Evolutionary conservation across 2,113 vertebrate genomes (phyloP), one percentile per base, ranked within the genome.

Genomic region (Forbesichthys agassizii): DNA sequence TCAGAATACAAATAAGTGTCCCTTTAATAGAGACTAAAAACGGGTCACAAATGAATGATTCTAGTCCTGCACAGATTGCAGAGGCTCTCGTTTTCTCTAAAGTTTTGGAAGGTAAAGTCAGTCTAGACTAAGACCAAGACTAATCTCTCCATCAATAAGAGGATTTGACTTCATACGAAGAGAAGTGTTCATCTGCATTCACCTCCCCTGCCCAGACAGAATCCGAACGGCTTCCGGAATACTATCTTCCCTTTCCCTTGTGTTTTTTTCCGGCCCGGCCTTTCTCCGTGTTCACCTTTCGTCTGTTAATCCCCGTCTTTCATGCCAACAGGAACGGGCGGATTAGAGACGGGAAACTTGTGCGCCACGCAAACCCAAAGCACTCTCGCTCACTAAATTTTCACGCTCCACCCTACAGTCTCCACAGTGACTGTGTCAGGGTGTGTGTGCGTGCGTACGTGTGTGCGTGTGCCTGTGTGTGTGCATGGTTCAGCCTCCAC

Each of bases 231-330:
- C 68, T 81, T 79, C 69, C 33, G 42, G 69, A 75, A 80, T 56
- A 71, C 67, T 76, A 75, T 77, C 80, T 77, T 16, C 14, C 51
- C 77, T 18, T 69, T 70, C 66, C 57, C 56, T 60, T 78, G 77
- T 80, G 65, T 75, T 84, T 66, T 69, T 81, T 70, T 75, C 64
- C 61, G 16, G 83, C 69, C 69, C 42, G 63, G 71, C 76, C 71
- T 81, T 81, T 80, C 75, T 87, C 52, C 84, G 48, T 86, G 82
- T 87, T 88, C 86, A 87, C 85, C 85, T 87, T 88, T 87, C 78
- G 61, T 83, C 75, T 76, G 73, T 78, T 89, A 90, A 91, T 91
- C 86, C 83, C 27, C 0, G 61, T 80, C 88, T 90, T 89, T 89
- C 84, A 88, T 87, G 81, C 82, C 73, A 79, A 88, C 80, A 89